Percentiles rank a stretch among this genome's conserved stretches.
These are phyloP conservation scores for Patella caerulea DNA, from an alignment of 2,888 invertebrate genomes.

Conservation along the genomic window DNA sequence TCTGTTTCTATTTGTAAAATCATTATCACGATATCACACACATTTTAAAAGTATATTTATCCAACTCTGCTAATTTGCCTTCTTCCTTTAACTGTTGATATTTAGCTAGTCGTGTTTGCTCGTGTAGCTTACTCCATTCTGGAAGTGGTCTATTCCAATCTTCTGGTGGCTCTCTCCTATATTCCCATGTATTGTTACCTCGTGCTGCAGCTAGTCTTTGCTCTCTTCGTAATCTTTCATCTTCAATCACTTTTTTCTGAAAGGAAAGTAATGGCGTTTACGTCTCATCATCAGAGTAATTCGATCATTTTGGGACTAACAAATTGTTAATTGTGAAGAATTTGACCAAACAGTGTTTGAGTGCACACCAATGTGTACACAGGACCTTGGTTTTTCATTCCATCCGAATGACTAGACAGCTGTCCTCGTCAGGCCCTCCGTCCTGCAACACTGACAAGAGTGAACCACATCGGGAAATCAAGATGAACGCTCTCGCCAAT, in stretches of 20 bases:
- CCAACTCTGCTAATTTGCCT: conserved; percentile 12
- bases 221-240: conserved; percentile 80
- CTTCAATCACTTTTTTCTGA: conserved; percentile 76
- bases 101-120: conserved; percentile 16
- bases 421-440: too few relatives aligned
- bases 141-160: conserved; percentile 89
- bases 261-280: conserved; percentile 12
- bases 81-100: conserved; percentile 15
- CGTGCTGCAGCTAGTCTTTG: conserved; percentile 80
- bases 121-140: conserved; percentile 72
- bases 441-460: too few relatives aligned
- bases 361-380: too few relatives aligned
- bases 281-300: too few relatives aligned
- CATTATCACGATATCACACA: conserved; percentile 25
- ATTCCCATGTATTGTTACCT: conserved; percentile 85
- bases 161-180: conserved; percentile 81
- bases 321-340: too few relatives aligned
- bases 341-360: too few relatives aligned
- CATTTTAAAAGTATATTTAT: conserved; percentile 10
- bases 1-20: background rate
- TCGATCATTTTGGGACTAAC: too few relatives aligned
- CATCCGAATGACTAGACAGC: too few relatives aligned
- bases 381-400: too few relatives aligned
- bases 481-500: too few relatives aligned
- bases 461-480: too few relatives aligned